These are phyloP conservation scores for Mionectes macconnelli DNA, from an alignment of 2,113 vertebrate genomes.

Conservation along the genomic window DNA sequence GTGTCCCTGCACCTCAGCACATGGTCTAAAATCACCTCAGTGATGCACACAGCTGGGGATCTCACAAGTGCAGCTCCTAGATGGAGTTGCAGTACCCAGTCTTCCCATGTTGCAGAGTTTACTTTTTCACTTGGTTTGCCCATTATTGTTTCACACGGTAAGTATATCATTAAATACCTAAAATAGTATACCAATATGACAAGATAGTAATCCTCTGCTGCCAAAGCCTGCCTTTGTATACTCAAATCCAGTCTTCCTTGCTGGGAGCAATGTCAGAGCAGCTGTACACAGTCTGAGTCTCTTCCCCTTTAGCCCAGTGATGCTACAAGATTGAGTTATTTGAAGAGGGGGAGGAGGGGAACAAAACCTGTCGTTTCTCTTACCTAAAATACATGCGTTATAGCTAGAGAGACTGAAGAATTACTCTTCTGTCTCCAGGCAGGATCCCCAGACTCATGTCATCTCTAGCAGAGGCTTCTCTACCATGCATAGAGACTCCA, in stretches of 20 bases:
- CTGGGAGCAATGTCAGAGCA: neutral
- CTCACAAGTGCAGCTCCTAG: neutral
- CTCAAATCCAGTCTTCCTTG: neutral
- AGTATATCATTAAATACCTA: neutral
- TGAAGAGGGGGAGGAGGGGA: no score
- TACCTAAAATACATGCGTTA: neutral
- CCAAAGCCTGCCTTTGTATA: neutral
- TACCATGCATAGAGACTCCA: rapidly evolving
- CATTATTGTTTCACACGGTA: neutral
- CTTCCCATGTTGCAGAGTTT: neutral
- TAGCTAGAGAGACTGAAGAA: neutral
- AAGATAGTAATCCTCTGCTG: neutral
- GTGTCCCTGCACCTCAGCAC: neutral
- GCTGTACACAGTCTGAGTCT: neutral
- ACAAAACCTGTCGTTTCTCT: neutral
- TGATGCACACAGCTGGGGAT: rapidly evolving
- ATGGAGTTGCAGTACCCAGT: neutral
- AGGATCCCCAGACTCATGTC: neutral
- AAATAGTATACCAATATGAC: neutral
- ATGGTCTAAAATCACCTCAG: neutral
- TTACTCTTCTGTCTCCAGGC: neutral
- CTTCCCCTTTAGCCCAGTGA: neutral
- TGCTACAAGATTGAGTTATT: neutral
- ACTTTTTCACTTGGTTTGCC: neutral
- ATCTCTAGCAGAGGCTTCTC: neutral